Conservation (phyloP, 1,140 invertebrate species). For the Aethina tumida region DNA sequence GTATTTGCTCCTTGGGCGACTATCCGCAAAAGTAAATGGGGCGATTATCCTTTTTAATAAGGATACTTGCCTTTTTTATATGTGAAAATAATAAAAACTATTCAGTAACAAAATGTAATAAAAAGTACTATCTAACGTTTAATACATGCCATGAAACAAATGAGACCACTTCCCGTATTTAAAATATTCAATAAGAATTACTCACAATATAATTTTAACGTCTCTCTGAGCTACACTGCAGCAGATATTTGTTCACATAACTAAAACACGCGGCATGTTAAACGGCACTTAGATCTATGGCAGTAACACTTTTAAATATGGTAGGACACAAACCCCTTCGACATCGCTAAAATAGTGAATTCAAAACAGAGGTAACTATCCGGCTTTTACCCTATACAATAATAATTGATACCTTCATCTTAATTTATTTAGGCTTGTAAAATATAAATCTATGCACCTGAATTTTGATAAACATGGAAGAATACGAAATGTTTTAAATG, state of each 20-base stretch:
- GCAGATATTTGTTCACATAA: conserved; percentile 3
- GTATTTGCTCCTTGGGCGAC: conserved; percentile 3
- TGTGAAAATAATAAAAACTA: conserved; percentile 4
- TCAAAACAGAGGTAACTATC: no score
- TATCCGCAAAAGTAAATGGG: conserved; percentile 4
- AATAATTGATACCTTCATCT: no score
- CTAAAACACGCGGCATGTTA: conserved; percentile 1
- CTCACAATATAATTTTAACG: conserved; percentile 10
- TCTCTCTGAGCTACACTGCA: conserved; percentile 4
- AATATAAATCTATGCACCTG: no score
- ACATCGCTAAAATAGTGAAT: no score
- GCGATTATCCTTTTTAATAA: conserved; percentile 1
- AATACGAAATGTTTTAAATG: no score
- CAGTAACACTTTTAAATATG: no score
- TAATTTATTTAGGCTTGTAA: no score
- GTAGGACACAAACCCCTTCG: no score
- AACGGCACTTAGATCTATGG: no score
- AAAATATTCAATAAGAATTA: conserved; percentile 9
- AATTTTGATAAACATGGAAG: no score
- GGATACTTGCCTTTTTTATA: conserved; percentile 4
- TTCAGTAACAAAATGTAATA: conserved; percentile 7
- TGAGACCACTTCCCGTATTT: conserved; percentile 5
- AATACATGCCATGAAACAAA: conserved; percentile 7
- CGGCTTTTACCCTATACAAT: no score
- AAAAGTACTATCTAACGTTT: conserved; percentile 6